Evolutionary conservation across 2,888 invertebrate genomes (phyloP), one percentile per base, ranked within the genome.

Genomic region (Acrobasis repandana): DNA sequence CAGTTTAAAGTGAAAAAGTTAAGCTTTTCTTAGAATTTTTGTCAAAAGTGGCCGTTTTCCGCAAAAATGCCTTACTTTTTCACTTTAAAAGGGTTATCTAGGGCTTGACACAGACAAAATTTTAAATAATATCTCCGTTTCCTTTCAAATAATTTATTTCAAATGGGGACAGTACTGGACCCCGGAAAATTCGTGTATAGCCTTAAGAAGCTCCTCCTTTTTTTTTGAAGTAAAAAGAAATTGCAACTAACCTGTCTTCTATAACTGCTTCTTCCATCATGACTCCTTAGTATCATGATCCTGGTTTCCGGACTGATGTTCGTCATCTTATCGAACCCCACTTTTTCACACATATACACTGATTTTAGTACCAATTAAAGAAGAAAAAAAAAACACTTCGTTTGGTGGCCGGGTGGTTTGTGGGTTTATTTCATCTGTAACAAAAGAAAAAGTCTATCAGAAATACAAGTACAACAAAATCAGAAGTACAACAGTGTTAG

Each of bases 261-360:
- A 62, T 88, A 90, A 43, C 75, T 86, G 61, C 80, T 82, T 49
- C 85, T 83, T 46, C 85, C 88, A 63, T 88, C 85, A 10, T 72
- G 80, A 2, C 87, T 77, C 71, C 90, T 74, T 83, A 88, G 84
- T 79, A 91, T 91, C 86, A 91, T 92, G 36, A 90, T 86, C 67
- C 91, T 83, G 16, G 90, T 88, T 68, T 92, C 92, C 33, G 89
- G 89, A 18, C 82, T 82, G 68, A 90, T 86, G 80, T 87, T 91
- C 72, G 90, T 90, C 91, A 91, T 91, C 72, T 86, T 90, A 64
- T 79, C 79, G 34, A 72, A 66, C 34, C 66, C 74, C 68, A 71
- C 75, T 66, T 88, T 90, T 64, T 90, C 88, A 77, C 88, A 83
- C 90, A 91, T 90, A 74, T 68, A 79, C 70, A 75, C 76, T 61